phyloP scores from a whole-genome alignment of 2,888 invertebrate species.

The Patella pellucida region DNA sequence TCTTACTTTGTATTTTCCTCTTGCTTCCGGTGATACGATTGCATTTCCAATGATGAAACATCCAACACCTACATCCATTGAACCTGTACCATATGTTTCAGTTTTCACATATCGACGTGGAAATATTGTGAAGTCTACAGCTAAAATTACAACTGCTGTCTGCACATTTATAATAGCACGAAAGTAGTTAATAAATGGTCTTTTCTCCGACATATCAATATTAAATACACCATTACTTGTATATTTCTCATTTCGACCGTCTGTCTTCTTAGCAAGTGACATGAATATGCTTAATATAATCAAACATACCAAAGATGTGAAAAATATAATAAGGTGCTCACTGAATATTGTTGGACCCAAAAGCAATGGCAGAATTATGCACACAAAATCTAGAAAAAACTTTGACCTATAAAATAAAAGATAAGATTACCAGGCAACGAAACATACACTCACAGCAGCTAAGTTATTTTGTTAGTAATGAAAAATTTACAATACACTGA shows the following conservation, averaged over 20 bases:
- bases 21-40: slow-evolving; percentile 64
- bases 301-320: slow-evolving; percentile 13
- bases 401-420: no score
- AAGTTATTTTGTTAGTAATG: no score
- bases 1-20: slow-evolving; percentile 35
- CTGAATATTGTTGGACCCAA: slow-evolving; percentile 44
- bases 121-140: slow-evolving; percentile 92
- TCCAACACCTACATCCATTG: slow-evolving; percentile 98
- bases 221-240: slow-evolving; percentile 10
- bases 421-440: no score
- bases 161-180: slow-evolving; percentile 59
- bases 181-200: slow-evolving; percentile 58
- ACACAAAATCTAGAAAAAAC: slow-evolving; percentile 45
- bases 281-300: not conserved
- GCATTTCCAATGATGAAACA: slow-evolving; percentile 75
- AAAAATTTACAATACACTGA: no score
- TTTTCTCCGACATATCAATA: slow-evolving; percentile 38
- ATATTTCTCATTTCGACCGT: not conserved
- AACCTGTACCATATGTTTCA: slow-evolving; percentile 81
- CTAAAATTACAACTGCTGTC: slow-evolving; percentile 83
- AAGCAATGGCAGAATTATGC: slow-evolving; percentile 51
- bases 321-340: slow-evolving; percentile 28
- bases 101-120: slow-evolving; percentile 91
- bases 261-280: not conserved
- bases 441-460: no score